Conservation (phyloP, 2,888 invertebrate species). For the Catocala fraxini region DNA sequence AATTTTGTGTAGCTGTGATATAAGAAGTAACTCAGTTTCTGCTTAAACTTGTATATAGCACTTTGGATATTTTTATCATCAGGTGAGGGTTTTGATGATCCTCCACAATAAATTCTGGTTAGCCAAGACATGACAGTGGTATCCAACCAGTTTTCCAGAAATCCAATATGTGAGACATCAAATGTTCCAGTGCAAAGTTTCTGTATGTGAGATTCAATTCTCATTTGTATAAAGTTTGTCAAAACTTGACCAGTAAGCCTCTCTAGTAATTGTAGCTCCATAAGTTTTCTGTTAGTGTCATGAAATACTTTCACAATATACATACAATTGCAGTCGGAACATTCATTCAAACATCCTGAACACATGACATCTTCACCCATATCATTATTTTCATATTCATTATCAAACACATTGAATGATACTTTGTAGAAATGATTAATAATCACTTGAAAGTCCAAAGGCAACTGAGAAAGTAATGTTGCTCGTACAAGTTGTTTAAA, state of each 20-base stretch:
- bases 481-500: slow-evolving; percentile 90
- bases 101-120: slow-evolving; percentile 92
- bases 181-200: slow-evolving; percentile 95
- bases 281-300: slow-evolving; percentile 92
- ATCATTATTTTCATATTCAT: slow-evolving; percentile 82
- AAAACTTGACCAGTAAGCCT: slow-evolving; percentile 94
- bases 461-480: slow-evolving; percentile 90
- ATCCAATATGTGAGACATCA: slow-evolving; percentile 93
- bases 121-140: slow-evolving; percentile 96
- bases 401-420: slow-evolving; percentile 91
- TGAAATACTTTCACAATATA: slow-evolving; percentile 91
- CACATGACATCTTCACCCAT: slow-evolving; percentile 89
- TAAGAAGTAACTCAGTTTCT: slow-evolving; percentile 93
- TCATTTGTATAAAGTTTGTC: slow-evolving; percentile 93
- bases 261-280: slow-evolving; percentile 93
- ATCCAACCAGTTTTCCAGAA: slow-evolving; percentile 95
- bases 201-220: slow-evolving; percentile 95
- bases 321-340: slow-evolving; percentile 87
- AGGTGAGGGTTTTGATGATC: slow-evolving; percentile 87
- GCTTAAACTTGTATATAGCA: slow-evolving; percentile 90
- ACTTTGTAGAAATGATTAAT: slow-evolving; percentile 93
- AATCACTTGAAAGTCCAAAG: slow-evolving; percentile 90
- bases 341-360: slow-evolving; percentile 91
- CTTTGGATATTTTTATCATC: slow-evolving; percentile 85
- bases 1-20: slow-evolving; percentile 96